phyloP scores from a whole-genome alignment of 2,888 invertebrate species.

The Heliconius erato region DNA sequence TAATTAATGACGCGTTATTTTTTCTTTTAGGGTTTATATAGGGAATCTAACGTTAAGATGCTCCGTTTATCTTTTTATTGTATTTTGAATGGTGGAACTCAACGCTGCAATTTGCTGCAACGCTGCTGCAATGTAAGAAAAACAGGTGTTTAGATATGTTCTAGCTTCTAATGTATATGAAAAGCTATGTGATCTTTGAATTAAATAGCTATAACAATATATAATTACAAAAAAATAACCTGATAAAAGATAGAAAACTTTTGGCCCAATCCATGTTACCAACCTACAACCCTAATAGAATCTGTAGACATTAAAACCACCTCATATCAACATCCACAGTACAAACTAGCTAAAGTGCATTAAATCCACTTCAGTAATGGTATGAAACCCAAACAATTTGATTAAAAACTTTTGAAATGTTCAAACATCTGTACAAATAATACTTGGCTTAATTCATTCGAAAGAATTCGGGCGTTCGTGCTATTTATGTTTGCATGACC shows the following conservation, averaged over 20 bases:
- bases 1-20: too few species aligned
- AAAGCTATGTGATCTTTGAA: too few species aligned
- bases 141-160: background rate
- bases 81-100: background rate
- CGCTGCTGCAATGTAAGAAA: background rate
- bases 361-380: constrained; percentile 23
- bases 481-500: constrained; percentile 60
- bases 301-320: background rate
- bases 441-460: constrained; percentile 37
- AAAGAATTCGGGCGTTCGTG: constrained; percentile 51
- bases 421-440: constrained; percentile 25
- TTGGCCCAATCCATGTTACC: too few species aligned
- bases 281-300: background rate
- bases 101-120: background rate
- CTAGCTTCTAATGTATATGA: too few species aligned
- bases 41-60: background rate
- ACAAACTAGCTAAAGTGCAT: constrained; percentile 1
- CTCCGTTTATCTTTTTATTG: background rate
- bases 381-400: constrained; percentile 35
- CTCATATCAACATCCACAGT: background rate
- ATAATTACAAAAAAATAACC: too few species aligned
- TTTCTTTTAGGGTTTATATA: background rate
- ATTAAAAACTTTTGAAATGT: constrained; percentile 32
- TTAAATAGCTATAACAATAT: too few species aligned
- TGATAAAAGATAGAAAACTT: too few species aligned